phyloP scores from a whole-genome alignment of 2,113 vertebrate genomes.

The Takifugu bimaculatus region DNA sequence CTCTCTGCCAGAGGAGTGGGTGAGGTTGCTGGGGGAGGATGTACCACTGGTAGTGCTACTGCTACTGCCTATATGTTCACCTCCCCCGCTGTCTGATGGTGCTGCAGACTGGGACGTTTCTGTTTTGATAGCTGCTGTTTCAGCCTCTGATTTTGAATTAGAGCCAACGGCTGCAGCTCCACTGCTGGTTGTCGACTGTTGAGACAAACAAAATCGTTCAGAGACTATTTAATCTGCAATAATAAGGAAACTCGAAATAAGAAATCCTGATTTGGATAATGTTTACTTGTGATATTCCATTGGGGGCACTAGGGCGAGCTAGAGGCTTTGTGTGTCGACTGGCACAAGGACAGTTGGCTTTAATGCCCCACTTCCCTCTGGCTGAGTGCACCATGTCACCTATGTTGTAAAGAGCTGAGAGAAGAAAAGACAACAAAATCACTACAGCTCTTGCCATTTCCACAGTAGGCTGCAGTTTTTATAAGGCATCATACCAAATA shows the following conservation, averaged over 20 bases:
- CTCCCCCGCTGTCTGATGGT: conserved; percentile 63
- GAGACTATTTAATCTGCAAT: neutral
- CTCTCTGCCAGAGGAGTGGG: conserved; percentile 74
- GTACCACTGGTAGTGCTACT: conserved; percentile 49
- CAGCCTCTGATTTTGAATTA: conserved; percentile 66
- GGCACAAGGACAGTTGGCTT: conserved; percentile 97
- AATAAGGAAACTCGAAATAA: neutral
- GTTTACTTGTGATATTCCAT: conserved; percentile 93
- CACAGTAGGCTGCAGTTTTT: too few relatives aligned
- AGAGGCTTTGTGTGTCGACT: conserved; percentile 89
- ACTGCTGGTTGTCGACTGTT: conserved; percentile 54
- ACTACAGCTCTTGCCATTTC: neutral
- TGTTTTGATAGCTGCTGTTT: conserved; percentile 61
- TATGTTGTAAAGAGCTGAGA: conserved; percentile 93
- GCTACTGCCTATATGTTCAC: conserved; percentile 53
- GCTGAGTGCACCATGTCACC: conserved; percentile 98
- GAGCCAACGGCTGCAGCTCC: conserved; percentile 32
- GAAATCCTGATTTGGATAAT: neutral
- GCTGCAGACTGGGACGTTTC: conserved; percentile 49
- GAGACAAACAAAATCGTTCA: conserved; percentile 13
- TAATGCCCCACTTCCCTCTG: conserved; percentile 98
- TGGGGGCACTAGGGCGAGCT: conserved; percentile 87
- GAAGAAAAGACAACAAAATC: conserved; percentile 24
- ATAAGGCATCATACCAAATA: too few relatives aligned
- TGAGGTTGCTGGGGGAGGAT: conserved; percentile 64